phyloP scores from a whole-genome alignment of 2,888 invertebrate genomes.

The Kuschelorhynchus macadamiae region DNA sequence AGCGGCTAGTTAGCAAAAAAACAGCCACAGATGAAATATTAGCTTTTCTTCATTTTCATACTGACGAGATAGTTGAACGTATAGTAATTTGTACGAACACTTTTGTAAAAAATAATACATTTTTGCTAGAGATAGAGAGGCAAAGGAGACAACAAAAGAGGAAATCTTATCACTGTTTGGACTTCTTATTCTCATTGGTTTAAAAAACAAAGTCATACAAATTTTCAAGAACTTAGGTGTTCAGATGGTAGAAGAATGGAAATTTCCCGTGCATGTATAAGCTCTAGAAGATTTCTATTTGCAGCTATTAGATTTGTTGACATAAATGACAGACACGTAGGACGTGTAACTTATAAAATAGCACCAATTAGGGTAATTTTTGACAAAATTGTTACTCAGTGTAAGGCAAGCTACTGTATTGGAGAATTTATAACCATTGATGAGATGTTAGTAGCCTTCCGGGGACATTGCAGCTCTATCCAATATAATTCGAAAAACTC shows the following conservation, averaged over 20 bases:
- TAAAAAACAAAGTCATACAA: too few relatives aligned
- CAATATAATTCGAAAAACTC: slow-evolving; percentile 53
- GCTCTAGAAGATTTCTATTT: too few relatives aligned
- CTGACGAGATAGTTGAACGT: not conserved
- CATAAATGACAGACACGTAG: too few relatives aligned
- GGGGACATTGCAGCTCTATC: slow-evolving; percentile 12
- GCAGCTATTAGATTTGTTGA: too few relatives aligned
- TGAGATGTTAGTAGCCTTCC: slow-evolving; percentile 34
- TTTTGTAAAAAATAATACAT: not conserved
- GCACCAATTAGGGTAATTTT: slow-evolving; percentile 54
- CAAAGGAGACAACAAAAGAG: slow-evolving; percentile 5
- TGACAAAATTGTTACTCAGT: slow-evolving; percentile 32
- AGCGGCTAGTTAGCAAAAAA: not conserved
- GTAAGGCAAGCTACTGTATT: slow-evolving; percentile 16
- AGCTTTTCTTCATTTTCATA: slow-evolving; percentile 1
- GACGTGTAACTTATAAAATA: too few relatives aligned
- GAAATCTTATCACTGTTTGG: too few relatives aligned
- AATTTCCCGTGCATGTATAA: too few relatives aligned
- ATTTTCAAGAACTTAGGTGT: too few relatives aligned
- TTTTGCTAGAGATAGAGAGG: not conserved
- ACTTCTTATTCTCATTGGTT: too few relatives aligned
- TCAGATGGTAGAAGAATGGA: too few relatives aligned
- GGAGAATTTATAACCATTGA: slow-evolving; percentile 38
- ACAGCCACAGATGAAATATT: not conserved
- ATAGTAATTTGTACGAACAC: slow-evolving; percentile 11